Evolutionary conservation across 2,113 vertebrate genomes (phyloP), one percentile per base, ranked within the genome.

Genomic region (Hypomesus transpacificus): DNA sequence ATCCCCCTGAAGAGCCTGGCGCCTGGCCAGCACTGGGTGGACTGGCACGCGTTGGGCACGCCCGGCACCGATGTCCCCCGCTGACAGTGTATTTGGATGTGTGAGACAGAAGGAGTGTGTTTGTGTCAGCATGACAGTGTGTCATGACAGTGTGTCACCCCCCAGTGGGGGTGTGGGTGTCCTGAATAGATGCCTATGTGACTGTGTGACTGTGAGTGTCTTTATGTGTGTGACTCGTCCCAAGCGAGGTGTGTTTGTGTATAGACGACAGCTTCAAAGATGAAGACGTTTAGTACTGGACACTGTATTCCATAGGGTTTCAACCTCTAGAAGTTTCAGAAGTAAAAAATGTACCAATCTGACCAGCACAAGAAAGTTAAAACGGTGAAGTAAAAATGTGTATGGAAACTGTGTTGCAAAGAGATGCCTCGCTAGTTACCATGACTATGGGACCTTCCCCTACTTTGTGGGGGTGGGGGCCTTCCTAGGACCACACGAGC

Each of bases 21-120:
- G 73, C 93, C 96, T 1, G 92, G 93, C 0, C 93, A 92, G 80
- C 94, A 94, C 91, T 96, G 95, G 91, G 94, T 95, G 3, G 93
- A 94, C 87, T 99, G 97, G 97, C 96, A 98, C 4, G 93, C 91
- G 21, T 86, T 99, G 81, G 94, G 94, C 1, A 89, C 91, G 21
- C 89, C 89, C 0, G 85, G 89, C 69, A 91, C 90, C 0, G 92
- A 93, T 70, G 74, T 91, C 26, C 75, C 90, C 77, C 89, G 88
- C 78, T 91, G 85, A 88, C 68, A 31, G 54, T 77, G 39, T 13
- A 22, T 67, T 16, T 13, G 61, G 50, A 66, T 31, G 50, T 69
- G 34, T 66, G 70, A 31, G 5, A 3, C 9, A 62, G 57, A 6
- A 17, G 39, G 57, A 56, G 70, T 26, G 16, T 68, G 18, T 65